These are phyloP conservation scores for Junonia oenone DNA, from an alignment of 2,888 invertebrate species.

Conservation along the genomic window DNA sequence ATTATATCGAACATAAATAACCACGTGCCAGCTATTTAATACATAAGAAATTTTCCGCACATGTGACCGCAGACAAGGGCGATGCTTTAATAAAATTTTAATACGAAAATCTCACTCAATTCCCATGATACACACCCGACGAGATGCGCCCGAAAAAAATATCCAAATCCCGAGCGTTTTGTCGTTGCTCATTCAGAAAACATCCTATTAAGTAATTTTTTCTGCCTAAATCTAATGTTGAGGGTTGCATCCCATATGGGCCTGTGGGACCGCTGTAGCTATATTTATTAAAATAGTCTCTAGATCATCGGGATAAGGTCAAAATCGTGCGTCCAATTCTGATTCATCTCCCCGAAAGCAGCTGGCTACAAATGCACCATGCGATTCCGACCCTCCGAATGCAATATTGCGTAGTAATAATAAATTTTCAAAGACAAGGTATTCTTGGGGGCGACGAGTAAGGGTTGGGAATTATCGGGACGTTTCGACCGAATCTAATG, in stretches of 20 bases:
- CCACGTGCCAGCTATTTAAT: not conserved
- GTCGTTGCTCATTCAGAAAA: conserved; percentile 66
- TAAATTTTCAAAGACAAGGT: conserved; percentile 72
- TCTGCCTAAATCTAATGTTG: conserved; percentile 68
- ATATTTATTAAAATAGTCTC: conserved; percentile 32
- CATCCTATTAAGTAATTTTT: conserved; percentile 77
- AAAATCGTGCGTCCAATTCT: conserved; percentile 27
- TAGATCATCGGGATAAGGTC: conserved; percentile 31
- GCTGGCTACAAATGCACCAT: conserved; percentile 66
- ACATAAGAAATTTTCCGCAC: conserved; percentile 16
- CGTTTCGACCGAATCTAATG: conserved; percentile 41
- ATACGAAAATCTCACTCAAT: conserved; percentile 28
- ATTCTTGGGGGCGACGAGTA: conserved; percentile 50
- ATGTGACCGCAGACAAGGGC: conserved; percentile 21
- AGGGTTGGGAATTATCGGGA: conserved; percentile 63
- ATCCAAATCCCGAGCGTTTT: conserved; percentile 43
- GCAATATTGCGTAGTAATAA: conserved; percentile 72
- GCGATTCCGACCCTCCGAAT: conserved; percentile 59
- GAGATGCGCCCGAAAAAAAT: conserved; percentile 35
- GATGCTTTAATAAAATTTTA: conserved; percentile 29
- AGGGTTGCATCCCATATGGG: conserved; percentile 71
- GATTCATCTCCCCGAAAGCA: conserved; percentile 38
- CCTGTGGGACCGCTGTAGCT: conserved; percentile 50
- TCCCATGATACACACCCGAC: conserved; percentile 34
- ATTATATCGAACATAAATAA: not conserved